Percentiles rank a stretch among this genome's conserved stretches.
These are phyloP conservation scores for Gastracanthus pulcherrimus DNA, from an alignment of 2,888 invertebrate genomes.

Conservation along the genomic window DNA sequence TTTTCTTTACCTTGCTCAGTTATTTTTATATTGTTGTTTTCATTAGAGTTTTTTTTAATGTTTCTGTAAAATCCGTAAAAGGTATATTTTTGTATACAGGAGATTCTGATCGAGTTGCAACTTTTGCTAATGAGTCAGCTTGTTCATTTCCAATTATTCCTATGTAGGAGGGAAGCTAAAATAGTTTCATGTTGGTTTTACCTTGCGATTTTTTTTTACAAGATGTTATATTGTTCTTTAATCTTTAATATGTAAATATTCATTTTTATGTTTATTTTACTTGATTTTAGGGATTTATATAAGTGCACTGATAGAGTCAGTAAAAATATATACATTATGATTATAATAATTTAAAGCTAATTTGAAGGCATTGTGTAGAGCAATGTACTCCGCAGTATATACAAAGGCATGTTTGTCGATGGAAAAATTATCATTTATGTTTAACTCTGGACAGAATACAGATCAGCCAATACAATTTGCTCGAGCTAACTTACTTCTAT, in stretches of 20 bases:
- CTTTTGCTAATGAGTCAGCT: background rate
- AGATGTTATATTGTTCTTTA: background rate
- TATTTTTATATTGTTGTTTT: too few relatives aligned
- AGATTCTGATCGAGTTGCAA: background rate
- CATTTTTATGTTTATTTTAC: background rate
- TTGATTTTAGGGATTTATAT: background rate
- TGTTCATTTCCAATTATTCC: background rate
- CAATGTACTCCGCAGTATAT: background rate
- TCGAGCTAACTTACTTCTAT: slow-evolving; percentile 9
- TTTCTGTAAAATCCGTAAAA: background rate
- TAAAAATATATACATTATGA: too few relatives aligned
- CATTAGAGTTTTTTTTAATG: background rate
- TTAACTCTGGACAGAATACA: background rate
- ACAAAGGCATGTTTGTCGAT: slow-evolving; percentile 1
- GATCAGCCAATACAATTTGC: background rate
- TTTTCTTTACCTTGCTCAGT: too few relatives aligned
- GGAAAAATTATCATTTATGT: background rate
- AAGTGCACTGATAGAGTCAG: background rate
- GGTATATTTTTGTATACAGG: background rate
- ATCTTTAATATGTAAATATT: background rate
- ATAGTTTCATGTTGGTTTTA: background rate
- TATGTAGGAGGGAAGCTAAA: background rate
- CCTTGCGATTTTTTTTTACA: background rate
- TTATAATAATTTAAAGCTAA: background rate
- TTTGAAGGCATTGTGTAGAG: background rate